Conservation (phyloP, 1,140 invertebrate genomes). For the Ylistrum balloti region DNA sequence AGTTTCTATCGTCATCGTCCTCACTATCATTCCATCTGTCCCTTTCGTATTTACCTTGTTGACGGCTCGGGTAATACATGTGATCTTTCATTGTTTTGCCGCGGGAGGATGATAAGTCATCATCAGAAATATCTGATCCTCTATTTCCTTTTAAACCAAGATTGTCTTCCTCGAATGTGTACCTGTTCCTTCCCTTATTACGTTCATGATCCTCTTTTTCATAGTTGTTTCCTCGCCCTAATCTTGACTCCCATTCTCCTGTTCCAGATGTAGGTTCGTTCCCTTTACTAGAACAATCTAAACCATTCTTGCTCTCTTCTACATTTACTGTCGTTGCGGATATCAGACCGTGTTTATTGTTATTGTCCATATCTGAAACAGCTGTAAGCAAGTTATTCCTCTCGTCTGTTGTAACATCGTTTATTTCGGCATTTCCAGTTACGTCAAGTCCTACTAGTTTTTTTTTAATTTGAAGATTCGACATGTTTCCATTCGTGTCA, state of each 20-base stretch:
- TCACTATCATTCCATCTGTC: neutral
- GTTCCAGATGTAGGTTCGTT: neutral
- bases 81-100: neutral
- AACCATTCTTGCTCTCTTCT: neutral
- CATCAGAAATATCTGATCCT: neutral
- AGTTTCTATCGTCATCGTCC: neutral
- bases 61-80: neutral
- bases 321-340: neutral
- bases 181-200: neutral
- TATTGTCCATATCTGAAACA: neutral
- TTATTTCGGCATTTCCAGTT: neutral
- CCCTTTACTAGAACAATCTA: neutral
- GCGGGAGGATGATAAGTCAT: neutral
- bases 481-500: neutral
- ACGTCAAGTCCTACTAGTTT: neutral
- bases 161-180: neutral
- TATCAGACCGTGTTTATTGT: neutral
- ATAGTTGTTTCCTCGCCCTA: neutral
- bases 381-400: neutral
- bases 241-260: neutral
- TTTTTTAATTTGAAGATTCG: neutral
- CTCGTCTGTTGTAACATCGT: neutral
- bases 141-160: neutral
- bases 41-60: neutral
- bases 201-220: neutral